These are phyloP conservation scores for Eira barbara DNA, from an alignment of 2,113 vertebrate genomes.

Conservation along the genomic window DNA sequence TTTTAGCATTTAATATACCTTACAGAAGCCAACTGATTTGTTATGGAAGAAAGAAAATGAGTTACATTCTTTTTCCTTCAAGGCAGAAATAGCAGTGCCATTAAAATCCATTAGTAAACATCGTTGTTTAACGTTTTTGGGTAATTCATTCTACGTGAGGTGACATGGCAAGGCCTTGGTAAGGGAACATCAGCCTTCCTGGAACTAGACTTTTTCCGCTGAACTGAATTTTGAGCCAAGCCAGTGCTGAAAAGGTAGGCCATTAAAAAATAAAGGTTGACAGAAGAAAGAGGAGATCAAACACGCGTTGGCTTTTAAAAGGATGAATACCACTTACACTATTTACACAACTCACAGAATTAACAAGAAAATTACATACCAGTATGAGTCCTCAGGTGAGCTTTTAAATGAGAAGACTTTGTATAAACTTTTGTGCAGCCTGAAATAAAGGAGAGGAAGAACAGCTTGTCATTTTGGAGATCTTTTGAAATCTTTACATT, in stretches of 20 bases:
- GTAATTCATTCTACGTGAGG: conserved; percentile 60
- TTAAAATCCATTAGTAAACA: conserved; percentile 72
- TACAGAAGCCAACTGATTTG: conserved; percentile 4
- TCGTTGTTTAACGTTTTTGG: background rate
- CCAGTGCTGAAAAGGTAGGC: conserved; percentile 60
- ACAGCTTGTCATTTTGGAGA: conserved; percentile 60
- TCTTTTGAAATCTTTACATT: conserved; percentile 72
- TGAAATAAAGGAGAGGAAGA: conserved; percentile 77
- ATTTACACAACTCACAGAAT: conserved; percentile 65
- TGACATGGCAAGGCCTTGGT: conserved; percentile 45
- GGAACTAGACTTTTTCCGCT: conserved; percentile 54
- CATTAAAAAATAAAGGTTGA: conserved; percentile 75
- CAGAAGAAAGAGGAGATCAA: conserved; percentile 75
- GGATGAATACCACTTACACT: conserved; percentile 76
- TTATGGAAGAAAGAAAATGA: background rate
- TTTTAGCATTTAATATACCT: background rate
- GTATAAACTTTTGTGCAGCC: conserved; percentile 98
- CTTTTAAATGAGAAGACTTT: conserved; percentile 98
- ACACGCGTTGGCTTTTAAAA: conserved; percentile 63
- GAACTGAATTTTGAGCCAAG: conserved; percentile 63
- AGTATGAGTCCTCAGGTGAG: conserved; percentile 96
- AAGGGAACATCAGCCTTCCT: conserved; percentile 45
- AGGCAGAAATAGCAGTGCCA: conserved; percentile 7
- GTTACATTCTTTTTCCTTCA: background rate
- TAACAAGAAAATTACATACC: conserved; percentile 87